These are phyloP conservation scores for Chondrilla cf. caribensis DNA, from an alignment of 37 sponge, comb jelly and placozoan genomes.

Conservation along the genomic window DNA sequence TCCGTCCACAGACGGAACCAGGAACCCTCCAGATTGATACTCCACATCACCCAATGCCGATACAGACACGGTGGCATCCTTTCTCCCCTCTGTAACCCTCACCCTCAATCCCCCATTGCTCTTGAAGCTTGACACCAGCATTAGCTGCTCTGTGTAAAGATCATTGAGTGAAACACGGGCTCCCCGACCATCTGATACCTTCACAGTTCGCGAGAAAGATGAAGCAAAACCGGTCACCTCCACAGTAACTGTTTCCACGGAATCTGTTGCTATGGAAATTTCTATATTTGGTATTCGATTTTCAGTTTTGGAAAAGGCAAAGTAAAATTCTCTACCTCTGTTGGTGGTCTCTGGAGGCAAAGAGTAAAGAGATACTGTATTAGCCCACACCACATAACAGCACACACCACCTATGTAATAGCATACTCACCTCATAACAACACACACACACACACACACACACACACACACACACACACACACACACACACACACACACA, in stretches of 20 bases:
- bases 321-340: neutral
- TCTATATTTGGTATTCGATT: neutral
- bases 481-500: too few relatives aligned
- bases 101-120: conserved; percentile 1
- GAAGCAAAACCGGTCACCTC: neutral
- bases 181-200: neutral
- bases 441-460: too few relatives aligned
- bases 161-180: neutral
- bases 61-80: neutral
- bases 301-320: neutral
- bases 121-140: neutral
- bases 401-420: too few relatives aligned
- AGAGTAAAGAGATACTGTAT: neutral
- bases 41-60: neutral
- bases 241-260: neutral
- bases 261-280: neutral
- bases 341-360: neutral
- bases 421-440: too few relatives aligned
- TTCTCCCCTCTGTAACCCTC: neutral
- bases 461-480: too few relatives aligned
- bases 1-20: neutral
- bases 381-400: too few relatives aligned
- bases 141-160: neutral
- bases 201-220: neutral
- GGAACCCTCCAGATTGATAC: neutral